Conservation (phyloP, 1,140 invertebrate species). For the Brachionus rubens region DNA sequence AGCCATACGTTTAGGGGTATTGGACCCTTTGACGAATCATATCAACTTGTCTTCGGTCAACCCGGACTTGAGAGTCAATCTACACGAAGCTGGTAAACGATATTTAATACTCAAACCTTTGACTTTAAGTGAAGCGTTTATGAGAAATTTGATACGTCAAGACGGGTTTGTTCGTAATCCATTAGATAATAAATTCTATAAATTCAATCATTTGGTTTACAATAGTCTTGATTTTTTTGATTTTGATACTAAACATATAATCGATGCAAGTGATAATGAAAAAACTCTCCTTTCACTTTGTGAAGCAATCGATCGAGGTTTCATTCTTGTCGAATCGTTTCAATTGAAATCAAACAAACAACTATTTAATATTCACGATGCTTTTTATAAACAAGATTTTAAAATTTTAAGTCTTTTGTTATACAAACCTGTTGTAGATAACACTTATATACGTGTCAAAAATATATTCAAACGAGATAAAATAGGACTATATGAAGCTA, state of each 20-base stretch:
- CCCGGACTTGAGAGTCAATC: not conserved
- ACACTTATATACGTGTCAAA: not conserved
- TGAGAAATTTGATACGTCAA: constrained; percentile 3
- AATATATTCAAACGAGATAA: not conserved
- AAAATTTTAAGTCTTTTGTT: not conserved
- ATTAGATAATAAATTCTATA: not conserved
- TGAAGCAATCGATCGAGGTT: constrained; percentile 2
- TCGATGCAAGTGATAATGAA: not conserved
- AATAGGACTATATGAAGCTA: constrained; percentile 20
- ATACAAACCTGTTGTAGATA: not conserved
- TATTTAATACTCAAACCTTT: constrained; percentile 13
- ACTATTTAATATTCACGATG: constrained; percentile 11
- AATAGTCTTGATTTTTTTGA: constrained; percentile 17
- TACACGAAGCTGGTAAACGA: not conserved
- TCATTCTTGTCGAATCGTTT: not conserved
- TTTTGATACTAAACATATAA: constrained; percentile 14
- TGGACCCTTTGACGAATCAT: not conserved
- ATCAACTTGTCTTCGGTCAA: not conserved
- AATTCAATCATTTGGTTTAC: not conserved
- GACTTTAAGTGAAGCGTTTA: constrained; percentile 14
- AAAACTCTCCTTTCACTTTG: not conserved
- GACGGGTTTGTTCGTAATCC: constrained; percentile 24
- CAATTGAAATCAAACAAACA: not conserved
- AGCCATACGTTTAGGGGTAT: constrained; percentile 1
- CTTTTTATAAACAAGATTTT: not conserved